phyloP scores from a whole-genome alignment of 2,113 vertebrate genomes.

The Motacilla tschutschensis region DNA sequence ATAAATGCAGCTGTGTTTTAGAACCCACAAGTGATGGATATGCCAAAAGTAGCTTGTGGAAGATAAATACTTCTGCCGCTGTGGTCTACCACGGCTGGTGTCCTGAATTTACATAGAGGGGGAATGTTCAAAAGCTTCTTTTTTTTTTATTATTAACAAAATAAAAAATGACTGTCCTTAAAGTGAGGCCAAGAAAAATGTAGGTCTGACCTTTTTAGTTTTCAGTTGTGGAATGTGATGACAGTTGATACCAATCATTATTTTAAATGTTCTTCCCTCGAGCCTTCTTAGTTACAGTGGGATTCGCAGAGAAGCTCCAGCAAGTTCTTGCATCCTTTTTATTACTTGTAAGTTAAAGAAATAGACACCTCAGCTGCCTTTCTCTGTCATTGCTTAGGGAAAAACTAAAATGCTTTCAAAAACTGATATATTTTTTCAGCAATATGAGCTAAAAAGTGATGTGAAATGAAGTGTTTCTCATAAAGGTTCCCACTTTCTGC shows the following conservation, averaged over 20 bases:
- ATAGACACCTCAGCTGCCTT: neutral
- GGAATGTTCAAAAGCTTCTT: constrained; percentile 62
- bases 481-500: neutral
- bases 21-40: constrained; percentile 19
- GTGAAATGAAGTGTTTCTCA: neutral
- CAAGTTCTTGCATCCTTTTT: constrained; percentile 19
- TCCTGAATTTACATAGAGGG: constrained; percentile 66
- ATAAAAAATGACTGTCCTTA: constrained; percentile 63
- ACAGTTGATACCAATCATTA: constrained; percentile 67
- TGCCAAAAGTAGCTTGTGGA: constrained; percentile 64
- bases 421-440: neutral
- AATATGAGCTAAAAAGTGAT: neutral
- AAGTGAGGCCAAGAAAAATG: constrained; percentile 69
- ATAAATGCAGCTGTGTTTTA: constrained; percentile 55
- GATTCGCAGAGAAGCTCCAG: constrained; percentile 25
- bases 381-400: neutral
- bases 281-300: constrained; percentile 59
- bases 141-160: constrained; percentile 67
- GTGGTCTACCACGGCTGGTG: constrained; percentile 66
- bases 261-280: constrained; percentile 60
- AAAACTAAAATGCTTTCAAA: neutral
- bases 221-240: constrained; percentile 68
- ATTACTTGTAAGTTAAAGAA: constrained; percentile 11
- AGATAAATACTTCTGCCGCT: constrained; percentile 69
- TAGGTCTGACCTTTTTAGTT: constrained; percentile 63